Evolutionary conservation across 2,113 vertebrate genomes (phyloP).

Genomic region (Aviceda subcristata): DNA sequence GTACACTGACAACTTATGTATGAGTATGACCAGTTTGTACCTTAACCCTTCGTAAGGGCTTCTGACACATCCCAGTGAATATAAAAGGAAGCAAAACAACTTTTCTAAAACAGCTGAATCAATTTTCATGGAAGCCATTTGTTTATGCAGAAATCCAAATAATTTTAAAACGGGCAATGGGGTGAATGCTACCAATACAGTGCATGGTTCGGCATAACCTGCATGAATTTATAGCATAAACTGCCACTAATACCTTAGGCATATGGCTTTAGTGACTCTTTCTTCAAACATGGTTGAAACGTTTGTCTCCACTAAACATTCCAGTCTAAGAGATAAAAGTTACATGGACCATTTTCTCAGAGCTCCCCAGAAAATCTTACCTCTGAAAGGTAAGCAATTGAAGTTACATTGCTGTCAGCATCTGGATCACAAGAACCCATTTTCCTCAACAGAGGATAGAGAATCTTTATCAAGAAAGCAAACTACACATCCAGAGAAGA

Average conservation of each 20-base stretch:
- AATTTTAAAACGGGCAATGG: not conserved
- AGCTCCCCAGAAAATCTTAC: not conserved
- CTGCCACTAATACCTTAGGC: not conserved
- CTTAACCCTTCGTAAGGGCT: not conserved
- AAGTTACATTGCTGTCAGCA: not conserved
- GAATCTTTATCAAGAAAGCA: not conserved
- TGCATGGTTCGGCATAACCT: not conserved
- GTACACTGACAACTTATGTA: not conserved
- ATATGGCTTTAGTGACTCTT: not conserved
- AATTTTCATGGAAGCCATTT: not conserved
- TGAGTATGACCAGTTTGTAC: accelerated
- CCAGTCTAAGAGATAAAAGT: not conserved
- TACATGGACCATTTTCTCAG: not conserved
- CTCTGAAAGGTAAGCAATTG: not conserved
- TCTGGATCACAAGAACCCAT: not conserved
- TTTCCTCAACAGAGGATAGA: not conserved
- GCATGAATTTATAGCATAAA: not conserved
- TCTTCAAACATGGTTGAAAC: not conserved
- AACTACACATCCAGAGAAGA: not conserved
- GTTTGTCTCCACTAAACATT: not conserved
- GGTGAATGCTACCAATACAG: not conserved
- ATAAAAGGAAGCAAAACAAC: not conserved
- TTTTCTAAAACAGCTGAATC: not conserved
- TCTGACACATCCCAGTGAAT: not conserved
- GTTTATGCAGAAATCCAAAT: not conserved